These are phyloP conservation scores for Clarias fuscus DNA, from an alignment of 2,797 vertebrate genomes.

Conservation along the genomic window DNA sequence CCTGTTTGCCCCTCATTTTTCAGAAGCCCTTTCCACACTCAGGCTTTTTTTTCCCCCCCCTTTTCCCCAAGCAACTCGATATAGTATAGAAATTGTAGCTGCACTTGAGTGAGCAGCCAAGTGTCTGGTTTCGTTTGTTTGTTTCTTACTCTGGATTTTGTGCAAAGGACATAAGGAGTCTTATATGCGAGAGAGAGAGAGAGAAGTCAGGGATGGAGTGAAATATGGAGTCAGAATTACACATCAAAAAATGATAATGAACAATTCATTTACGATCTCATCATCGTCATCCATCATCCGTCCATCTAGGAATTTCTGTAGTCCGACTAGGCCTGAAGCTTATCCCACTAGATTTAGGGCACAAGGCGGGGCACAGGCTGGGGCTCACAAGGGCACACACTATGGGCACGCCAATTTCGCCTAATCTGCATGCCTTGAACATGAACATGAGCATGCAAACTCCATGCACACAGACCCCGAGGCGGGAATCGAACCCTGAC, in stretches of 20 bases:
- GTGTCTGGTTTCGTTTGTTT: conserved; percentile 17
- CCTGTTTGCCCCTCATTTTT: conserved; percentile 45
- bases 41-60: conserved; percentile 42
- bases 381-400: too few relatives aligned
- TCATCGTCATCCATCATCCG: background rate
- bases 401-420: too few relatives aligned
- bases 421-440: too few relatives aligned
- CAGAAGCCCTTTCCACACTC: conserved; percentile 62
- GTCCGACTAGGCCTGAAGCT: too few relatives aligned
- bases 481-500: too few relatives aligned
- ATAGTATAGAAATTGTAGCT: conserved; percentile 82
- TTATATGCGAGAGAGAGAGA: background rate
- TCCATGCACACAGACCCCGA: too few relatives aligned
- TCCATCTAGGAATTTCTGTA: too few relatives aligned
- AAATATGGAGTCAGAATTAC: background rate
- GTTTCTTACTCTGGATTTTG: conserved; percentile 12
- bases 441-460: too few relatives aligned
- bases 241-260: background rate
- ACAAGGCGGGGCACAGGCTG: too few relatives aligned
- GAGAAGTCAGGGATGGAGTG: background rate
- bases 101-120: conserved; percentile 80
- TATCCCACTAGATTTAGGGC: too few relatives aligned
- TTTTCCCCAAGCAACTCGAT: conserved; percentile 60
- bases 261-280: background rate
- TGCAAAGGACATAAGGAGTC: background rate